These are phyloP conservation scores for Diloba caeruleocephala DNA, from an alignment of 2,888 invertebrate genomes.

Conservation along the genomic window DNA sequence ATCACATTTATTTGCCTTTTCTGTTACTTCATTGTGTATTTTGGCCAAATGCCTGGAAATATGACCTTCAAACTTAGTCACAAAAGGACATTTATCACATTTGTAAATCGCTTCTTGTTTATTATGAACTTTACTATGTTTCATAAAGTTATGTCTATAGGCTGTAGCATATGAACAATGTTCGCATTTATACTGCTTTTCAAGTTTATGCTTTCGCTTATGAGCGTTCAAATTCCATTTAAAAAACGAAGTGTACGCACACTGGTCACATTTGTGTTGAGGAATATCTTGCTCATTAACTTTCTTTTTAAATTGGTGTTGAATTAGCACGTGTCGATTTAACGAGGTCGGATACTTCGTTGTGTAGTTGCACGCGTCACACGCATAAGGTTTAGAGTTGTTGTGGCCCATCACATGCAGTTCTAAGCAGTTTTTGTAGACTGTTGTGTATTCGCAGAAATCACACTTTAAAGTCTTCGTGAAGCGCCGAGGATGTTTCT, in stretches of 20 bases:
- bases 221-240: constrained; percentile 64
- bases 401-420: constrained; percentile 66
- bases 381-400: constrained; percentile 60
- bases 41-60: constrained; percentile 73
- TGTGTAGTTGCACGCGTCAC: constrained; percentile 64
- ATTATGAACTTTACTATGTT: constrained; percentile 62
- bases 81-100: constrained; percentile 75
- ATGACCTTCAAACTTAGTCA: constrained; percentile 72
- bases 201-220: constrained; percentile 61
- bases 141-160: constrained; percentile 61
- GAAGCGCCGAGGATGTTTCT: constrained; percentile 15
- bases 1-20: constrained; percentile 69
- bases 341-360: constrained; percentile 69
- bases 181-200: constrained; percentile 62
- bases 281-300: constrained; percentile 8
- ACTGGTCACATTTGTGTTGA: constrained; percentile 39
- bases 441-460: constrained; percentile 67
- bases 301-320: constrained; percentile 57
- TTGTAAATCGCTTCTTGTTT: constrained; percentile 52
- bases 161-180: constrained; percentile 61
- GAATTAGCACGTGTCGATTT: constrained; percentile 64
- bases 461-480: constrained; percentile 59
- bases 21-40: constrained; percentile 71
- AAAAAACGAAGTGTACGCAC: constrained; percentile 49
- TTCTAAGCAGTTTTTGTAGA: constrained; percentile 67